Conservation (phyloP, 1,140 invertebrate species). For the Adelges cooleyi region DNA sequence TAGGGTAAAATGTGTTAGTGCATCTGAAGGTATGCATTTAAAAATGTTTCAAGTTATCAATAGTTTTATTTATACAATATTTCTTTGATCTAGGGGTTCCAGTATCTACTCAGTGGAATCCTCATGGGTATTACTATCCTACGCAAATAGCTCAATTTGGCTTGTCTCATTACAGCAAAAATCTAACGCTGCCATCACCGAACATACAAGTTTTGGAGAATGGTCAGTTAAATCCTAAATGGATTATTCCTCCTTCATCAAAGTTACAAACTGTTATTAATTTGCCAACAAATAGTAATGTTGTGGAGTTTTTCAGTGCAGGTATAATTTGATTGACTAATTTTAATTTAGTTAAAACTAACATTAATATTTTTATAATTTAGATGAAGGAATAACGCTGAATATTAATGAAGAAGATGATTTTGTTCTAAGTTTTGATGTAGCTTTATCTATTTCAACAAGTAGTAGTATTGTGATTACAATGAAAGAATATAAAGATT, state of each 20-base stretch:
- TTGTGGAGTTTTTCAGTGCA: neutral
- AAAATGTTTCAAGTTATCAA: no score
- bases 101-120: conserved; percentile 90
- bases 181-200: conserved; percentile 67
- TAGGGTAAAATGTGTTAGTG: conserved; percentile 90
- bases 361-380: neutral
- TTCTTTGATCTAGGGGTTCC: conserved; percentile 55
- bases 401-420: conserved; percentile 6
- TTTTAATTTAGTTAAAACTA: no score
- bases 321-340: no score
- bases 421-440: conserved; percentile 12
- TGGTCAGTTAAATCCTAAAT: conserved; percentile 51
- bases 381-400: neutral
- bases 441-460: conserved; percentile 16
- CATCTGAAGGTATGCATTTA: conserved; percentile 54
- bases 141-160: conserved; percentile 98
- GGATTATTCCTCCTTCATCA: conserved; percentile 49
- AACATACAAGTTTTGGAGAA: conserved; percentile 54
- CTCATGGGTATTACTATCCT: conserved; percentile 88
- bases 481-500: conserved; percentile 63
- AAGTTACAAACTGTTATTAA: conserved; percentile 33
- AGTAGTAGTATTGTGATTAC: conserved; percentile 71
- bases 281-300: neutral
- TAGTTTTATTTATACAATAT: neutral
- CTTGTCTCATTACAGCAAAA: conserved; percentile 92